These are phyloP conservation scores for Drosophila prosaltans DNA, from an alignment of 1,140 invertebrate genomes.

Conservation along the genomic window DNA sequence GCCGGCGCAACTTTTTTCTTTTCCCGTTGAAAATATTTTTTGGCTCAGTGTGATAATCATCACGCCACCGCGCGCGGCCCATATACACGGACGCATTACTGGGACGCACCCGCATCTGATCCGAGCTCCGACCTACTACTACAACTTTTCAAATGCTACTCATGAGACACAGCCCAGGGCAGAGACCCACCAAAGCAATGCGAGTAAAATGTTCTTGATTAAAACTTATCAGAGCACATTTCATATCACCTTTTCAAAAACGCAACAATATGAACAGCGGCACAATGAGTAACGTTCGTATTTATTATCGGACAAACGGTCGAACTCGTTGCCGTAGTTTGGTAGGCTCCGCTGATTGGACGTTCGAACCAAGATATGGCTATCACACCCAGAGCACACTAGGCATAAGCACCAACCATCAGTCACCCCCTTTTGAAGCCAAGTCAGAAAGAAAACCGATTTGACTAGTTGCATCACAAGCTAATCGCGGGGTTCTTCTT, in stretches of 20 bases:
- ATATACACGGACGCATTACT: constrained; percentile 19
- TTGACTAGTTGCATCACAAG: constrained; percentile 77
- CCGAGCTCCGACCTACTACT: constrained; percentile 74
- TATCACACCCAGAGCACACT: constrained; percentile 42
- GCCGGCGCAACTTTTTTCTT: constrained; percentile 60
- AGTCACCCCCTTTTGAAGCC: constrained; percentile 66
- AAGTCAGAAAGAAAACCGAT: constrained; percentile 56
- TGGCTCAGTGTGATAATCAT: constrained; percentile 58
- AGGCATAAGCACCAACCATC: constrained; percentile 32
- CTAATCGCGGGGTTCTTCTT: constrained; percentile 70
- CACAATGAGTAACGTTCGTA: constrained; percentile 61
- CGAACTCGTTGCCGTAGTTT: constrained; percentile 77
- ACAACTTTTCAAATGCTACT: constrained; percentile 82
- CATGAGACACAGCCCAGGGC: constrained; percentile 52
- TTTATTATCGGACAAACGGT: constrained; percentile 73
- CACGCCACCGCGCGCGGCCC: constrained; percentile 38
- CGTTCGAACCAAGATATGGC: constrained; percentile 65
- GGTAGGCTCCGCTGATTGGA: constrained; percentile 64
- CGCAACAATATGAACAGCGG: constrained; percentile 53
- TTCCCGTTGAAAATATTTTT: constrained; percentile 44
- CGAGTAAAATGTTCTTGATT: constrained; percentile 81
- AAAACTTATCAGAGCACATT: constrained; percentile 83
- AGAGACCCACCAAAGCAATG: constrained; percentile 71
- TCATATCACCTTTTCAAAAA: constrained; percentile 82
- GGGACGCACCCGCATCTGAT: constrained; percentile 47